Evolutionary conservation across 1,140 invertebrate species (phyloP), one percentile per base, ranked within the genome.

Genomic region (Microplitis demolitor): DNA sequence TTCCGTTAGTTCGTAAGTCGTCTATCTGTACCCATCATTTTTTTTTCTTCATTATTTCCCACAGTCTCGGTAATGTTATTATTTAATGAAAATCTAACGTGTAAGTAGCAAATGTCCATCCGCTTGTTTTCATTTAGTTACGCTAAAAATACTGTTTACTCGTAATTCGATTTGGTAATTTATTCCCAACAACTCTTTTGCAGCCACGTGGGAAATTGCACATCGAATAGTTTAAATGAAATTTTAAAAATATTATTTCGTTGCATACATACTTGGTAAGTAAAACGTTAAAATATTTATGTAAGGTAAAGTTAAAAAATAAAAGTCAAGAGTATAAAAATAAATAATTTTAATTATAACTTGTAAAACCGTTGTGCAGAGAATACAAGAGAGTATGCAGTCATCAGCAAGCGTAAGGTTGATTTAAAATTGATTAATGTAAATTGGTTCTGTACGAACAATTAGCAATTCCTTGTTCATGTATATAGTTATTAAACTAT

Each of bases 351-450:
- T 33, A 13, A 31, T 34, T 60, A 60, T 33, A 13, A 60, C 11
- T 54, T 54, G 13, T 54, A 54, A 24, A 11, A 71, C 39, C 35
- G 58, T 35, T 16, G 16, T 11, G 50, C 33, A 61, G 73, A 75
- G 78, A 45, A 11, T 45, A 45, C 4, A 11, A 61, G 73, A 75
- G 78, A 45, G 39, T 45, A 45, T 3, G 39, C 76, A 81, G 82
- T 82, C 79, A 82, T 83, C 74, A 53, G 31, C 51, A 51, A 77
- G 78, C 72, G 75, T 70, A 69, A 76, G 76, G 82, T 84, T 84
- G 83, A 87, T 87, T 85, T 86, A 85, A 85, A 86, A 87, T 87
- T 86, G 84, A 87, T 87, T 85, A 80, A 87, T 86, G 85, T 82
- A 85, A 86, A 85, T 85, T 87, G 84, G 80, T 80, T 81, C 82